Evolutionary conservation across 30 jellyfish, hydroid and myxozoan genomes (phyloP).

Genomic region (Hydra vulgaris): DNA sequence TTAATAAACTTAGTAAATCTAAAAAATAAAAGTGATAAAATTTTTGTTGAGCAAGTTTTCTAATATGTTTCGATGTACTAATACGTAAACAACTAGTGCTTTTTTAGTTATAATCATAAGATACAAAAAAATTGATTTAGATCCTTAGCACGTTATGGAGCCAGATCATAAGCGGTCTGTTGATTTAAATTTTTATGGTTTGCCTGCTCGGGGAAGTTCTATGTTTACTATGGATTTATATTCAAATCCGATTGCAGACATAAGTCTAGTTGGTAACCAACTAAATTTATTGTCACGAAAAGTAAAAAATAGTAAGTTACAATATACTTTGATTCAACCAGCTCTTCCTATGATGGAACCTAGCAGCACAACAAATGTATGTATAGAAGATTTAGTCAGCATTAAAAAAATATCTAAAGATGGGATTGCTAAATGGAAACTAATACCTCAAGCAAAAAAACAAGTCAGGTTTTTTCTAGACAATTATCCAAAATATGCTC

Average conservation of each 20-base stretch:
- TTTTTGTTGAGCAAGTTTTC: too few relatives aligned
- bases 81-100: too few relatives aligned
- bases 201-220: not conserved
- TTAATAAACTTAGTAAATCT: too few relatives aligned
- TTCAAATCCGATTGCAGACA: not conserved
- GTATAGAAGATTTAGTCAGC: not conserved
- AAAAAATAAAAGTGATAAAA: too few relatives aligned
- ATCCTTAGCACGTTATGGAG: not conserved
- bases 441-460: not conserved
- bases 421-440: not conserved
- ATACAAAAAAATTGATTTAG: too few relatives aligned
- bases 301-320: not conserved
- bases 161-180: not conserved
- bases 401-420: not conserved
- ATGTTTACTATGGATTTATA: not conserved
- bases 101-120: too few relatives aligned
- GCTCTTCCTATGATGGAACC: not conserved
- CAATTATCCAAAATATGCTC: not conserved
- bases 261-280: not conserved
- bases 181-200: not conserved
- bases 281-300: not conserved
- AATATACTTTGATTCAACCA: not conserved
- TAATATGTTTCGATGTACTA: too few relatives aligned
- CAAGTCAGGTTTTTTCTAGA: not conserved
- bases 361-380: not conserved